Evolutionary conservation across 2,888 invertebrate species (phyloP), one percentile per base, ranked within the genome.

Genomic region (Dichetophora obliterata): DNA sequence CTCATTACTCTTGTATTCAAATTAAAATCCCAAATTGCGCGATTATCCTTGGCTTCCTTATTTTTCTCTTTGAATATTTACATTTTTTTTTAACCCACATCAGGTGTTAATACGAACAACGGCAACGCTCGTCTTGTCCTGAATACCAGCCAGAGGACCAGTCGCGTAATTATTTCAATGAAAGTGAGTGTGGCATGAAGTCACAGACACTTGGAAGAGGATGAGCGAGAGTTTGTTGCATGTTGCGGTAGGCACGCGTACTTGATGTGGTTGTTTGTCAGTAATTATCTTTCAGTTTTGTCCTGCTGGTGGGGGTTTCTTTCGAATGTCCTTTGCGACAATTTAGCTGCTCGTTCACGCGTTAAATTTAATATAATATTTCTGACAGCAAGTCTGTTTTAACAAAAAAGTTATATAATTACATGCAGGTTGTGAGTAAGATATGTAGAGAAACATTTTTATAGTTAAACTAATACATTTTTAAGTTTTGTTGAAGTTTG

Each of bases 311-410:
- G 11, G 14, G 14, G 19, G 11, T 6, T 52, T 27, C 0, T n/a
- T 52, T n/a, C 22, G n/a, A 24, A 27, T 50, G 24, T 68, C 27
- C 68, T 68, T 22, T 50, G 68, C n/a, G 27, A n/a, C 52, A 27
- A 52, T 54, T 50, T 54, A 27, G 19, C 8, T n/a, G 52, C 69
- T 54, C 69, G 16, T 34, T 8, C 14, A 34, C 24, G 69, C 74
- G 50, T 74, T 74, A 50, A 63, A 74, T 63, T 74, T 65, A 74
- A 74, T 74, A 34, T 31, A 65, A 74, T 74, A 54, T 65, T 65
- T 74, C 37, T 5, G 3, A 31, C 65, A 9, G 4, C 19, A 52
- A 16, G 34, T 1, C 14, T 63, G n/a, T 63, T 59, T 59, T 59
- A 5, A 37, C 8, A 37, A 37, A 37, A 37, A 37, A 5, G 8